phyloP scores from a whole-genome alignment of 1,140 invertebrate species.

The Zaprionus ornatus region DNA sequence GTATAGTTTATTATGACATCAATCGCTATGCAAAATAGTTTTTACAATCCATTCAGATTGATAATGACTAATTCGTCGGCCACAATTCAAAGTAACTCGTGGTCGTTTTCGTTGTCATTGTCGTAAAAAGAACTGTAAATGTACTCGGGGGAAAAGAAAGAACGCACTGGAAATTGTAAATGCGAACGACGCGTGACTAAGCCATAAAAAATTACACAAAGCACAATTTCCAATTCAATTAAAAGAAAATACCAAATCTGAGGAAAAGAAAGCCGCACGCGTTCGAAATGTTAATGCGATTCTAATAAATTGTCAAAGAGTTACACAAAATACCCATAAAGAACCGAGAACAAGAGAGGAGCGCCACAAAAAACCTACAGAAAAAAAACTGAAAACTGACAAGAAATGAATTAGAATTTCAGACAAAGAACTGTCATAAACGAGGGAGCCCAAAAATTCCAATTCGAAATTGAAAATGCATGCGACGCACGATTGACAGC shows the following conservation, averaged over 20 bases:
- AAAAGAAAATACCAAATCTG: slow-evolving; percentile 39
- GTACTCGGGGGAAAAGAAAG: slow-evolving; percentile 7
- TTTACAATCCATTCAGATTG: slow-evolving; percentile 21
- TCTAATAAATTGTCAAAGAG: slow-evolving; percentile 63
- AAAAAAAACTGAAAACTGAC: slow-evolving; percentile 22
- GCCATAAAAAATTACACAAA: slow-evolving; percentile 39
- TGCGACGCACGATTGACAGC: slow-evolving; percentile 48
- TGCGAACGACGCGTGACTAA: slow-evolving; percentile 53
- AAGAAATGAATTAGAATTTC: slow-evolving; percentile 60
- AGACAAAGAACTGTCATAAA: slow-evolving; percentile 38
- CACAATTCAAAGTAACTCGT: slow-evolving; percentile 31
- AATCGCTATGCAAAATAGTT: slow-evolving; percentile 33
- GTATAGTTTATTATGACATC: not conserved
- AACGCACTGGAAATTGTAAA: slow-evolving; percentile 18
- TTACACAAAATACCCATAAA: slow-evolving; percentile 39
- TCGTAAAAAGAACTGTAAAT: slow-evolving; percentile 33
- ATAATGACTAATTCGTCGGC: slow-evolving; percentile 45
- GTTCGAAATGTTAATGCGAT: slow-evolving; percentile 59
- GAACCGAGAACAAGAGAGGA: slow-evolving; percentile 25
- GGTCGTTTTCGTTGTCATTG: not conserved
- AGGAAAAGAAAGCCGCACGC: slow-evolving; percentile 27
- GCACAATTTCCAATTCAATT: slow-evolving; percentile 47
- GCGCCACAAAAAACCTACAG: slow-evolving; percentile 30
- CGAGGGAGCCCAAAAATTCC: not conserved
- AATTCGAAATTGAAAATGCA: slow-evolving; percentile 40